A percentile compares a stretch with the other conserved stretches of the same genome.
These are phyloP conservation scores for Cladopsammia gracilis DNA, from an alignment of 64 coral and sea anemone genomes.

Conservation along the genomic window DNA sequence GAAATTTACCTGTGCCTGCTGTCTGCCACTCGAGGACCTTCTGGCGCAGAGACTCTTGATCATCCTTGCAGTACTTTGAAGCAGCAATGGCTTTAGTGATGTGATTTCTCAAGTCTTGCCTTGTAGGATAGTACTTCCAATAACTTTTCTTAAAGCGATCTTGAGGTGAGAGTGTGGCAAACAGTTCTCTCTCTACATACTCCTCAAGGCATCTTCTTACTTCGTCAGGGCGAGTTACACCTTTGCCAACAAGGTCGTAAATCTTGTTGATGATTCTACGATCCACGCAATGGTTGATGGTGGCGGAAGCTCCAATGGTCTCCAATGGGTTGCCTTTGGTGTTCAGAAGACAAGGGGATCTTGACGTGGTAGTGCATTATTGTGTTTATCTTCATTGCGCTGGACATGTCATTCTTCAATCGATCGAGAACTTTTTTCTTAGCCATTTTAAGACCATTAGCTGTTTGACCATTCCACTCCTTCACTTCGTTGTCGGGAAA, in stretches of 20 bases:
- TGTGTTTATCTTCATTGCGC: background rate
- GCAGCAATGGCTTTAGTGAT: no score
- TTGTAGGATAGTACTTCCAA: slow-evolving; percentile 34
- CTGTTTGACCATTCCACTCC: no score
- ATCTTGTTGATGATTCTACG: slow-evolving; percentile 20
- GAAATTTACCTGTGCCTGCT: no score
- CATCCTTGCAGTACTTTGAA: no score
- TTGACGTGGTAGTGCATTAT: slow-evolving; percentile 7
- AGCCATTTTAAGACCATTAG: no score
- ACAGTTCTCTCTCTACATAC: slow-evolving; percentile 43
- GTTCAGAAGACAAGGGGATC: slow-evolving; percentile 21
- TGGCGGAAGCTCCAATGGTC: slow-evolving; percentile 8
- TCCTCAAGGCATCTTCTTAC: slow-evolving; percentile 23
- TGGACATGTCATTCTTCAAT: no score
- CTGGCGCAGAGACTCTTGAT: no score
- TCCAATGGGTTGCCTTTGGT: slow-evolving; percentile 33
- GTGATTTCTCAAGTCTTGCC: no score
- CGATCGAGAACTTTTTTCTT: no score
- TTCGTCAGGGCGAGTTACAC: slow-evolving; percentile 29
- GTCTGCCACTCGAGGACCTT: no score
- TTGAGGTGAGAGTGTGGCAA: background rate
- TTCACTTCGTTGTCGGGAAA: no score
- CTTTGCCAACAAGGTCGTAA: slow-evolving; percentile 31
- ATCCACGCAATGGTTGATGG: slow-evolving; percentile 58
- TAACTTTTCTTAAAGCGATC: background rate